Conservation (phyloP, 2,797 vertebrate genomes). For the Acanthopagrus latus region DNA sequence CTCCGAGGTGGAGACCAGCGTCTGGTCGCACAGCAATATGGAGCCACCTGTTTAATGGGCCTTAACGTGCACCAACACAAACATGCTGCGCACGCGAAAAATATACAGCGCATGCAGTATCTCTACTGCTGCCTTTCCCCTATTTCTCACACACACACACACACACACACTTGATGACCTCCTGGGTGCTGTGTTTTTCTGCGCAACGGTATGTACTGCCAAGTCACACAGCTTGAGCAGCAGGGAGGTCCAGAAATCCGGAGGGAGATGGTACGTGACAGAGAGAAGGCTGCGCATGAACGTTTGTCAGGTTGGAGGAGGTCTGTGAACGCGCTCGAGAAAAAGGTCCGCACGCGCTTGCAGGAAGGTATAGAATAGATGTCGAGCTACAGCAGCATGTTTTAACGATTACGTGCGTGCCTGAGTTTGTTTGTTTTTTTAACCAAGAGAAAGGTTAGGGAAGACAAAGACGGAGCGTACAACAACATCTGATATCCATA, state of each 20-base stretch:
- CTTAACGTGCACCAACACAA: constrained; percentile 63
- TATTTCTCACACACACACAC: constrained; percentile 39
- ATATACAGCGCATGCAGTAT: constrained; percentile 38
- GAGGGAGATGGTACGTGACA: constrained; percentile 85
- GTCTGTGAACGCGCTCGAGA: constrained; percentile 22
- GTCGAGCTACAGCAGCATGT: constrained; percentile 42
- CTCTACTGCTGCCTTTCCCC: constrained; percentile 27
- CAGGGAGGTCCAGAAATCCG: constrained; percentile 82
- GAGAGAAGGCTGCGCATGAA: constrained; percentile 70
- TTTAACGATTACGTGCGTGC: constrained; percentile 15
- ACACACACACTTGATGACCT: constrained; percentile 64
- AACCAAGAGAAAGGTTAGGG: not conserved
- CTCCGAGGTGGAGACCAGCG: constrained; percentile 38
- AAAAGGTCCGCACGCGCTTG: constrained; percentile 2
- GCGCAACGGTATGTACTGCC: constrained; percentile 75
- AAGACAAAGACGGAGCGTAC: constrained; percentile 41
- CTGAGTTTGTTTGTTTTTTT: constrained; percentile 35
- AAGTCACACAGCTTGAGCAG: constrained; percentile 85
- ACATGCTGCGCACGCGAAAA: constrained; percentile 43
- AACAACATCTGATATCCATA: constrained; percentile 76
- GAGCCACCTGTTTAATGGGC: constrained; percentile 83
- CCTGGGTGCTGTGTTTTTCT: constrained; percentile 69
- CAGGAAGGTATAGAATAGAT: constrained; percentile 24
- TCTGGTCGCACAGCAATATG: constrained; percentile 63
- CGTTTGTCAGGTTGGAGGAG: constrained; percentile 48